Base-by-base conservation (phyloP, 2,888 invertebrate genomes). In the Nezara viridula region DNA sequence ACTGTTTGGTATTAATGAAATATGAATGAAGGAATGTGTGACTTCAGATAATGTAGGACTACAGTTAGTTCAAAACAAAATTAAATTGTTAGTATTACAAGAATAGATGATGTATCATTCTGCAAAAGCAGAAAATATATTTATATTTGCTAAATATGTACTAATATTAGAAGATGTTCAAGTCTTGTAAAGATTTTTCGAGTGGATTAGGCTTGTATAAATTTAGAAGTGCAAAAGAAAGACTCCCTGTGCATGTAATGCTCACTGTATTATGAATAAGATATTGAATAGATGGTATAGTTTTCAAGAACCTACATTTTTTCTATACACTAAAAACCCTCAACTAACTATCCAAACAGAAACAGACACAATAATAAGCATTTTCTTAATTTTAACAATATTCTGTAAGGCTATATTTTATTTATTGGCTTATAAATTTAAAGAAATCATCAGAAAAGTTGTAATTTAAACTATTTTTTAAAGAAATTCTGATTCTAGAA, bases 221-320 rank as follows among this genome's bases (percentile, higher is more conserved):
- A 81, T 81, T 81, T 81, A 81, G 81, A 81, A 81, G 81, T 81
- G 81, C 81, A 81, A 81, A 81, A 81, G 81, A 81, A 81, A 81
- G 81, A 81, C 81, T 81, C 44, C 81, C 81, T 44, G 81, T 81
- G 81, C 81, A 81, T 81, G 81, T 81, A 81, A 81, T 81, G 81
- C 81, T 81, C 81, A 81, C 81, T n/a, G 44, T 81, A 81, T 44
- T 81, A 81, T 44, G 44, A n/a, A 81, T 81, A 81, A 81, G 81
- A 44, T 81, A 81, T 81, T 81, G 81, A 81, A 81, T 81, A 81
- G 81, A 81, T 44, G 81, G 44, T 81, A 81, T 81, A 40, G 81
- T 81, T 81, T 81, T 81, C 81, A 81, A 81, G 24, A 44, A 44
- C 24, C 21, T 77, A 81, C 12, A 44, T 81, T 81, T 44, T 81